Evolutionary conservation across 1,140 invertebrate genomes (phyloP), one percentile per base, ranked within the genome.

Genomic region (Calosoma granatense): DNA sequence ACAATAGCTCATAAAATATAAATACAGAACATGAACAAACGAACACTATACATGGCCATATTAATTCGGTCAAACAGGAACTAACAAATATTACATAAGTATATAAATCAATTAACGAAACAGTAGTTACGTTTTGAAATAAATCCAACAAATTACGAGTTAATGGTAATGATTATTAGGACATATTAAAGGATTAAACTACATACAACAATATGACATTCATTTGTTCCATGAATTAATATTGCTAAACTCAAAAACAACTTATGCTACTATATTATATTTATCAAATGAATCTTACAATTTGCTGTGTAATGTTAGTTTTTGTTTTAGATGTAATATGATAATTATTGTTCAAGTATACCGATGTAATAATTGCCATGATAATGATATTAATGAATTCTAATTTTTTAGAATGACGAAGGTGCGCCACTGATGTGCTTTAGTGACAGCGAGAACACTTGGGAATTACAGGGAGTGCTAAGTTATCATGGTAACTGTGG

Each of bases 391-490:
- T 23, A 43, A 47, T 21, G 52, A 53, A 47, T 63, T 62, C 61
- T 62, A 58, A 21, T 60, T 57, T 74, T 76, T 59, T 59, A 84
- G 82, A 82, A 82, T 62, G 81, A 83, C 63, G 79, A 81, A 70
- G 82, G 82, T 43, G 78, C 80, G 6, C 81, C 82, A 15, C 62
- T 84, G 30, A 82, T 84, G 77, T 84, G 83, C 60, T 71, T 76
- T 59, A 78, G 69, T 23, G 77, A 81, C 51, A 69, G 68, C 11
- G 61, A 63, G 1, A 74, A 71, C 26, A 69, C 69, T 55, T 83
- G 81, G 81, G 78, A 81, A 68, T 72, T 82, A 30, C 79, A 81
- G 57, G 81, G 81, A 22, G 67, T 81, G 58, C 69, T 83, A 23
- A 81, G 78, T 65, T 74, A 80, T 61, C 79, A 80, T 39, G 76